These are phyloP conservation scores for Drosophila neocordata DNA, from an alignment of 1,140 invertebrate genomes.

Conservation along the genomic window DNA sequence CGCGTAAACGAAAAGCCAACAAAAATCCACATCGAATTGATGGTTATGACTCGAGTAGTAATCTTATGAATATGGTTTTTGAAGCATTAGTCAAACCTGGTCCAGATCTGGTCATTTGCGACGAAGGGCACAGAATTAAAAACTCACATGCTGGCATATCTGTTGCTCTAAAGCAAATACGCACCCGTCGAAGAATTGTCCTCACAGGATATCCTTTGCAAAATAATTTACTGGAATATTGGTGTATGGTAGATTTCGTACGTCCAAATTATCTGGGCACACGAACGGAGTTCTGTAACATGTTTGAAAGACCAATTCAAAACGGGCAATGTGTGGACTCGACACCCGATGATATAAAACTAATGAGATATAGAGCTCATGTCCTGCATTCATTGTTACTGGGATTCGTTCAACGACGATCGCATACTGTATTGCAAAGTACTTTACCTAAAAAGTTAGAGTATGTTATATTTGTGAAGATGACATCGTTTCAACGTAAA, in stretches of 20 bases:
- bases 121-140: conserved; percentile 98
- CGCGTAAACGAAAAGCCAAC: conserved; percentile 74
- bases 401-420: conserved; percentile 96
- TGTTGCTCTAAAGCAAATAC: conserved; percentile 94
- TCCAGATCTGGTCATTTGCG: conserved; percentile 97
- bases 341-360: conserved; percentile 93
- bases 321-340: conserved; percentile 97
- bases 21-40: conserved; percentile 85
- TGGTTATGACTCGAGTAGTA: conserved; percentile 90
- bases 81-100: conserved; percentile 94
- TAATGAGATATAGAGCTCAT: conserved; percentile 95
- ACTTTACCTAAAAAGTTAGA: conserved; percentile 95
- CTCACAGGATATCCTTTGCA: conserved; percentile 98
- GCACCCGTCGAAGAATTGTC: conserved; percentile 94
- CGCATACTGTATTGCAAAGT: conserved; percentile 93
- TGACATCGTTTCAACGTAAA: conserved; percentile 93
- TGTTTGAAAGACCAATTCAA: conserved; percentile 97
- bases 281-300: conserved; percentile 96
- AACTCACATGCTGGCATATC: conserved; percentile 97
- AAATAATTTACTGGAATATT: conserved; percentile 97
- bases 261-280: conserved; percentile 96
- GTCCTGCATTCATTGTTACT: conserved; percentile 94
- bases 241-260: conserved; percentile 98
- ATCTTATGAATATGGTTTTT: conserved; percentile 93
- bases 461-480: conserved; percentile 93